These are phyloP conservation scores for Leptogaster cylindrica DNA, from an alignment of 2,888 invertebrate genomes.

Conservation along the genomic window DNA sequence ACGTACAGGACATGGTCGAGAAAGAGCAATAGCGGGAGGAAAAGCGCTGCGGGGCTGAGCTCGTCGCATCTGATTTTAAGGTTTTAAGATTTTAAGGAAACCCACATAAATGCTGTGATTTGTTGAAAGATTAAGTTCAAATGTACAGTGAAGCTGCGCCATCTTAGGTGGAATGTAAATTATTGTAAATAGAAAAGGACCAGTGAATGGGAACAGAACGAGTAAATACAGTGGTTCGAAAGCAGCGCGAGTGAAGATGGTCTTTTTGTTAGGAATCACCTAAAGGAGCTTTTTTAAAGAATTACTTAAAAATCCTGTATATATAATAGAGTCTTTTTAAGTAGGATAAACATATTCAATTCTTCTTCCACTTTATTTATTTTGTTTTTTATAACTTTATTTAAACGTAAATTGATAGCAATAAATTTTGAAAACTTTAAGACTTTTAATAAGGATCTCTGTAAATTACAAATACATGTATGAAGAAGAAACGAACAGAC, in stretches of 20 bases:
- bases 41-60: neutral
- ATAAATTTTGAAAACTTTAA: slow-evolving; percentile 15
- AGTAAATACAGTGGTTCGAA: slow-evolving; percentile 2
- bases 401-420: slow-evolving; percentile 31
- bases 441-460: slow-evolving; percentile 40
- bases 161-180: slow-evolving; percentile 37
- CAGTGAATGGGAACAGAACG: slow-evolving; percentile 28
- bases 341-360: neutral
- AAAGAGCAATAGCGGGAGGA: slow-evolving; percentile 42
- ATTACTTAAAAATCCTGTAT: slow-evolving; percentile 3
- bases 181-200: slow-evolving; percentile 28
- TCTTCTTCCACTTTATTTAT: slow-evolving; percentile 16
- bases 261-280: no score
- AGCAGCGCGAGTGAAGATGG: no score
- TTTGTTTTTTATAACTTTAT: neutral
- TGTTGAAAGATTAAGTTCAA: slow-evolving; percentile 48
- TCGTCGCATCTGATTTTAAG: slow-evolving; percentile 15
- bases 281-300: slow-evolving; percentile 21
- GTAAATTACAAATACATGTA: slow-evolving; percentile 31
- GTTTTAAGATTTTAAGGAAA: slow-evolving; percentile 23
- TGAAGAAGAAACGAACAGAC: slow-evolving; percentile 26
- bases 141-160: slow-evolving; percentile 43
- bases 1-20: slow-evolving; percentile 43
- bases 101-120: slow-evolving; percentile 47
- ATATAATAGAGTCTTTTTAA: neutral